These are phyloP conservation scores for Lithobates sylvaticus DNA, from an alignment of 2,797 vertebrate species.

Conservation along the genomic window DNA sequence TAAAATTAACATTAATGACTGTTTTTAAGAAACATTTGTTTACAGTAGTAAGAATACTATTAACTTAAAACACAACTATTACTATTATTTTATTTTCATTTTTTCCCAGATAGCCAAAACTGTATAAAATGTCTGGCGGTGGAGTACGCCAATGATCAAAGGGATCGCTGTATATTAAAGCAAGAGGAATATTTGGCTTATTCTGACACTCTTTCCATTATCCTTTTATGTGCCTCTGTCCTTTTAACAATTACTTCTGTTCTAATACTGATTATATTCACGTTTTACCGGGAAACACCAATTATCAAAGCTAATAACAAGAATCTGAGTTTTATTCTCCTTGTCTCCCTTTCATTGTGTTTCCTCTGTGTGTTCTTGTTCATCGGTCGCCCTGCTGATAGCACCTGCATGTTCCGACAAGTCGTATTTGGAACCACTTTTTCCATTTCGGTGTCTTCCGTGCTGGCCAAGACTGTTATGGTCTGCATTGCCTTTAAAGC, in stretches of 20 bases:
- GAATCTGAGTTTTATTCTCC: slow-evolving; percentile 31
- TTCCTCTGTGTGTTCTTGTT: slow-evolving; percentile 35
- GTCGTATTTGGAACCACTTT: slow-evolving; percentile 26
- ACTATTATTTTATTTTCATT: too few species aligned
- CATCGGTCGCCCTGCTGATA: slow-evolving; percentile 29
- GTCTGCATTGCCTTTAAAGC: slow-evolving; percentile 47
- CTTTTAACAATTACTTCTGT: not conserved
- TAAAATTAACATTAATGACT: too few species aligned
- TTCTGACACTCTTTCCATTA: slow-evolving; percentile 2
- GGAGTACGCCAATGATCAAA: not conserved
- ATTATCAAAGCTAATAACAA: slow-evolving; percentile 53
- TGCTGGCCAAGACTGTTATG: slow-evolving; percentile 51
- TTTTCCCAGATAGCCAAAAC: slow-evolving; percentile 6
- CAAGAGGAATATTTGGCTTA: not conserved
- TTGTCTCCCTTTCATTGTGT: slow-evolving; percentile 21
- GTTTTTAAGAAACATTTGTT: too few species aligned
- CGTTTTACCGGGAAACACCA: slow-evolving; percentile 13
- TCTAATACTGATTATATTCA: slow-evolving; percentile 16
- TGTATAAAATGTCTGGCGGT: not conserved
- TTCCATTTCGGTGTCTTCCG: slow-evolving; percentile 32
- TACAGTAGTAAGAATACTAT: too few species aligned
- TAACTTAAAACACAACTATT: too few species aligned
- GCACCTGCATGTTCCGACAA: slow-evolving; percentile 38
- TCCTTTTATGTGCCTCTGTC: not conserved
- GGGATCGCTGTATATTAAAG: slow-evolving; percentile 13